A percentile compares a stretch with the other conserved stretches of the same genome.
These are phyloP conservation scores for Stenodema calcarata DNA, from an alignment of 2,888 invertebrate species.

Conservation along the genomic window DNA sequence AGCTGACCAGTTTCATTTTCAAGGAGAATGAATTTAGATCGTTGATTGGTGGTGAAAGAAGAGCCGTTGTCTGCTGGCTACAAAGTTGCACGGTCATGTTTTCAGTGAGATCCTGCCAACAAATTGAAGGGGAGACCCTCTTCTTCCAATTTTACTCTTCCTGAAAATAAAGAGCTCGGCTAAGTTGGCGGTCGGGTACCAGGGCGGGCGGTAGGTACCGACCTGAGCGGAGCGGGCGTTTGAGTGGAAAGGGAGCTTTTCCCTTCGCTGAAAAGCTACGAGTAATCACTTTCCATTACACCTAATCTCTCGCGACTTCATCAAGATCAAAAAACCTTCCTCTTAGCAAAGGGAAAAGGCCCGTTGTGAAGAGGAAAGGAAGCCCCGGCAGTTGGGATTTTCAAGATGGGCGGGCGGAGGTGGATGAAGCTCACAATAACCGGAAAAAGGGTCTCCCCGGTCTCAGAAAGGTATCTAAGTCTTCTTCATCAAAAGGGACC, in stretches of 20 bases:
- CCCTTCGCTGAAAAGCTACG: constrained; percentile 10
- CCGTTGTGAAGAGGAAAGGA: background rate
- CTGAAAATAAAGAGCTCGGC: background rate
- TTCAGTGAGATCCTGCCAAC: background rate
- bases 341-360: background rate
- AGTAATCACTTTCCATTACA: constrained; percentile 41
- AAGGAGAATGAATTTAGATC: too few species aligned
- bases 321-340: constrained; percentile 38
- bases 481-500: background rate
- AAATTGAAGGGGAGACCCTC: background rate
- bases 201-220: background rate
- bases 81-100: background rate
- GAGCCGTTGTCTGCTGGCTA: too few species aligned
- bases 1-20: too few species aligned
- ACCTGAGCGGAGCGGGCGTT: background rate
- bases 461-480: background rate
- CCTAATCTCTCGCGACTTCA: constrained; percentile 38
- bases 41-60: too few species aligned
- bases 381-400: background rate
- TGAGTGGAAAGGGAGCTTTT: background rate
- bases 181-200: background rate
- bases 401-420: background rate
- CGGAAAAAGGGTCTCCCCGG: background rate
- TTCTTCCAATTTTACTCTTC: background rate
- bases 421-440: constrained; percentile 20